phyloP scores from a whole-genome alignment of 2,113 vertebrate species.

The Xiphias gladius region DNA sequence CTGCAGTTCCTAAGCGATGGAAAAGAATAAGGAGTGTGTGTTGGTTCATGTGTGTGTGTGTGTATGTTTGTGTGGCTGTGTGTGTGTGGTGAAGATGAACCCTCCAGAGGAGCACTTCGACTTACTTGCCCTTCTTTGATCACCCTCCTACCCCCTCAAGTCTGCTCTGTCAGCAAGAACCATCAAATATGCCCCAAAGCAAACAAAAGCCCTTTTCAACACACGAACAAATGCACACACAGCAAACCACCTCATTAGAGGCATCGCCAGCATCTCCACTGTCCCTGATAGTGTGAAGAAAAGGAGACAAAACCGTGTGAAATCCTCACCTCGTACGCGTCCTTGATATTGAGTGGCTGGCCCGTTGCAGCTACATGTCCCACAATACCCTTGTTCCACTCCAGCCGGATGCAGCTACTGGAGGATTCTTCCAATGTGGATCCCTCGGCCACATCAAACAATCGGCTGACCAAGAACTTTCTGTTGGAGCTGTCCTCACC shows the following conservation, averaged over 20 bases:
- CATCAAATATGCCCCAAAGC: neutral
- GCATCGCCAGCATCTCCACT: neutral
- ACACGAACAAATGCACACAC: neutral
- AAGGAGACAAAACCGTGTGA: neutral
- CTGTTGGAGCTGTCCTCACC: constrained; percentile 96
- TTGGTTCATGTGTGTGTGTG: neutral
- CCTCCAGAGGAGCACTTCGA: constrained; percentile 36
- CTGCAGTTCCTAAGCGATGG: neutral
- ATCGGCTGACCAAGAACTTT: constrained; percentile 94
- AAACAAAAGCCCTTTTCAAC: neutral
- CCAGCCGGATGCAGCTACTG: constrained; percentile 93
- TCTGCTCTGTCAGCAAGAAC: constrained; percentile 51
- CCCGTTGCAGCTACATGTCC: constrained; percentile 95
- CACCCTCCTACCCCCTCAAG: neutral
- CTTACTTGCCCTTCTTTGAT: constrained; percentile 30
- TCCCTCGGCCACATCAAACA: constrained; percentile 97
- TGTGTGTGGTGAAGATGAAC: constrained; percentile 8
- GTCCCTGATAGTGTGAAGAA: neutral
- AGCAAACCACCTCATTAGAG: neutral
- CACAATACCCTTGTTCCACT: constrained; percentile 99
- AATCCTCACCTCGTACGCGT: constrained; percentile 93
- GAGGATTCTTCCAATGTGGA: constrained; percentile 95
- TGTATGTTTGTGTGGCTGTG: neutral
- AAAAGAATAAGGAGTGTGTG: neutral
- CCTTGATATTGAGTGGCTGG: constrained; percentile 94